Percentiles rank a stretch among this genome's conserved stretches.
Evolutionary conservation across 2,888 invertebrate species (phyloP).

Genomic region (Proisotoma minuta): DNA sequence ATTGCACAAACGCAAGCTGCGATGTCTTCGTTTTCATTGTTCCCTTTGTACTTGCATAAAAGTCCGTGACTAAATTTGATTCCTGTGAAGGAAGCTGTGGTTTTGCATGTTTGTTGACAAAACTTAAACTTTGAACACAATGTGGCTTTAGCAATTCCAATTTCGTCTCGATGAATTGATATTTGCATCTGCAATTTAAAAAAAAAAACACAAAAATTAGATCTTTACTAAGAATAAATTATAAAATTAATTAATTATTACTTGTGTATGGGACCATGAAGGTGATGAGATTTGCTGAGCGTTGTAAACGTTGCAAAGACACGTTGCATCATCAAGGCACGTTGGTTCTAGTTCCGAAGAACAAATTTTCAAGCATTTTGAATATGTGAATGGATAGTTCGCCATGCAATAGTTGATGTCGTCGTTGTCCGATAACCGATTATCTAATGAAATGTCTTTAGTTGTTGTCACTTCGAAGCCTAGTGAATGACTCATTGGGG

Average conservation of each 20-base stretch:
- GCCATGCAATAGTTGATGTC: conserved; percentile 8
- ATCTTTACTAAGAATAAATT: no score
- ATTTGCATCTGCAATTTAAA: no score
- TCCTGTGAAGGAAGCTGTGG: background rate
- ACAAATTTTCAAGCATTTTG: conserved; percentile 22
- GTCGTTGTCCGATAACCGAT: background rate
- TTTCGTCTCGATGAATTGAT: no score
- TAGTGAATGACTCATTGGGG: no score
- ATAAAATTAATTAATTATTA: no score
- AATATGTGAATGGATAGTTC: conserved; percentile 20
- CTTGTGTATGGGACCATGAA: no score
- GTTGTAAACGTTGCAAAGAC: conserved; percentile 16
- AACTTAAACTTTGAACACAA: background rate
- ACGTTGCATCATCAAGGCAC: conserved; percentile 24
- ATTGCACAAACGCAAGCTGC: background rate
- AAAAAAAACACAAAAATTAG: no score
- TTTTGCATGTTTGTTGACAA: background rate
- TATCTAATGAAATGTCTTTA: background rate
- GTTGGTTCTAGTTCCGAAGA: conserved; percentile 11
- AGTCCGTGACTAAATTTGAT: background rate
- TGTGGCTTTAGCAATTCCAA: background rate
- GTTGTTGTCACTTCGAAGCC: no score
- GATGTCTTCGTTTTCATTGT: background rate
- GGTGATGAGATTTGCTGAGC: no score
- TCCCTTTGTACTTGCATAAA: background rate